Evolutionary conservation across 1,140 invertebrate genomes (phyloP), one percentile per base, ranked within the genome.

Genomic region (Octopus sinensis): DNA sequence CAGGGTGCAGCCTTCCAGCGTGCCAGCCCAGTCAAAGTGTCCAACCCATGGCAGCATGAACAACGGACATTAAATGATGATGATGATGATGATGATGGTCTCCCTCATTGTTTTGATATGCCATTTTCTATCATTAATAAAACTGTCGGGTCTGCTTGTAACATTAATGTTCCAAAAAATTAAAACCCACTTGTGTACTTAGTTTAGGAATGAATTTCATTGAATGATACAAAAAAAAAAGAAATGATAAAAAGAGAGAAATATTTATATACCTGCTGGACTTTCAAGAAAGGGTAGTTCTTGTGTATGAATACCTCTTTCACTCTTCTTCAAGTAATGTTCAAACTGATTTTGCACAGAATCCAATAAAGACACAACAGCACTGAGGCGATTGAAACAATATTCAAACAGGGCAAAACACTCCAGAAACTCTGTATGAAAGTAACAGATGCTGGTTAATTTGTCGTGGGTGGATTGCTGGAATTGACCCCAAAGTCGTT

Each of bases 371-470:
- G 81, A 30, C 5, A 86, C n/a, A 43, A 86, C 85, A 62, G 84
- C 78, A 71, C 86, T 83, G 75, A 89, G n/a, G 73, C 85, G 85
- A 68, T 79, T 82, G 76, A 84, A 83, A 82, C 89, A 86, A 81
- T 88, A 90, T 54, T 89, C 86, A 84, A 90, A 91, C 54, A 89
- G 81, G 5, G 88, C 85, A 84, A 84, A 88, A 84, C 90, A 90
- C 52, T 84, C 83, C 68, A 85, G 51, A 73, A 85, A 12, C 79
- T 78, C 51, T 78, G 68, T 54, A 54, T 76, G 79, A 62, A 83
- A 54, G 75, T 77, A 73, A 23, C 13, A 23, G 73, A 76, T 54
- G 81, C 43, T 53, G 75, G 43, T 68, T 52, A 80, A 7, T 56
- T 80, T 53, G 17, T 56, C 51, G 7, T 13, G 6, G 6, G 23